phyloP scores from a whole-genome alignment of 1,140 invertebrate genomes.

The Zeugodacus cucurbitae region DNA sequence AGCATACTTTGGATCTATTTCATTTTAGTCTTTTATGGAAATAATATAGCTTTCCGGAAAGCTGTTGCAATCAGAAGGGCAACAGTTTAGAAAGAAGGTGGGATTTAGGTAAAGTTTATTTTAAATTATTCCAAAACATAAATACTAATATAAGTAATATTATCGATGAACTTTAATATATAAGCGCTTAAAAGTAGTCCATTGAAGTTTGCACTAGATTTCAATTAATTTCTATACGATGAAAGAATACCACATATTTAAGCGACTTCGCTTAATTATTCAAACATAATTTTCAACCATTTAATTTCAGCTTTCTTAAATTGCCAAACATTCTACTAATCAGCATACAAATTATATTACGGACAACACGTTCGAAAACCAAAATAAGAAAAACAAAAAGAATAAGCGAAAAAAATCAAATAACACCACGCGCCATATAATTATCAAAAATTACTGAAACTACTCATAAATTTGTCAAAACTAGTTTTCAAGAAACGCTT shows the following conservation, averaged over 20 bases:
- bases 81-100: too few relatives aligned
- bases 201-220: too few relatives aligned
- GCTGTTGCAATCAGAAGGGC: too few relatives aligned
- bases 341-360: slow-evolving; percentile 6
- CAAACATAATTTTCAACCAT: not conserved
- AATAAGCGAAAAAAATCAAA: not conserved
- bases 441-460: slow-evolving; percentile 26
- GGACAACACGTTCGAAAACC: not conserved
- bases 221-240: too few relatives aligned
- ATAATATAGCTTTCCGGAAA: too few relatives aligned
- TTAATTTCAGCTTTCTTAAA: slow-evolving; percentile 26
- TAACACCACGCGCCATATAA: slow-evolving; percentile 20
- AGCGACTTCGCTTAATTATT: not conserved
- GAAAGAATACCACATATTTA: too few relatives aligned
- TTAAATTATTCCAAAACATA: too few relatives aligned
- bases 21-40: too few relatives aligned
- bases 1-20: too few relatives aligned
- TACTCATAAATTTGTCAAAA: slow-evolving; percentile 29
- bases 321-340: not conserved
- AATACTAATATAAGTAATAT: too few relatives aligned
- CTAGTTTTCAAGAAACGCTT: slow-evolving; percentile 9
- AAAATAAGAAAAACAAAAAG: not conserved
- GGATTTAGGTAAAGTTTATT: too few relatives aligned
- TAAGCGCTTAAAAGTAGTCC: too few relatives aligned
- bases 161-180: not conserved